Evolutionary conservation across 2,113 vertebrate genomes (phyloP).

Genomic region (Andinoacara biseriatus): DNA sequence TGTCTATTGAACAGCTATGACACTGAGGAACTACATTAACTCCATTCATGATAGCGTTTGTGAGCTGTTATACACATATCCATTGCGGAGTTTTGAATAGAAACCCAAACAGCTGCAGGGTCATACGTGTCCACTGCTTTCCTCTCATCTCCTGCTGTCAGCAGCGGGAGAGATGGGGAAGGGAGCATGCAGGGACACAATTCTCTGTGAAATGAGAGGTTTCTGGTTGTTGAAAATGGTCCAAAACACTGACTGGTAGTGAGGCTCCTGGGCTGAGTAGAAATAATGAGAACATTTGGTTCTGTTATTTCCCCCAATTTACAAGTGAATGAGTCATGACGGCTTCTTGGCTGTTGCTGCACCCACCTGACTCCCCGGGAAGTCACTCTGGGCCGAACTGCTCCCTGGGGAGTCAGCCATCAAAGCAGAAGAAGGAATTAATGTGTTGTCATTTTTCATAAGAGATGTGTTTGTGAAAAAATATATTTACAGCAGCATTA

Average conservation of each 20-base stretch:
- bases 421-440: constrained; percentile 1
- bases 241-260: constrained; percentile 20
- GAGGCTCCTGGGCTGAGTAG: constrained; percentile 21
- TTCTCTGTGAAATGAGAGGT: constrained; percentile 25
- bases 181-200: neutral
- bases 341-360: neutral
- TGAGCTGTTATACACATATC: neutral
- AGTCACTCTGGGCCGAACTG: neutral
- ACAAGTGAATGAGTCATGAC: constrained; percentile 39
- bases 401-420: neutral
- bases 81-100: neutral
- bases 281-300: constrained; percentile 53
- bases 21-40: neutral
- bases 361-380: constrained; percentile 28
- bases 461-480: neutral
- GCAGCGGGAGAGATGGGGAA: neutral
- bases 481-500: neutral
- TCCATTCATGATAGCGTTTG: neutral
- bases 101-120: constrained; percentile 9
- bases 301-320: constrained; percentile 52
- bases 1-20: neutral
- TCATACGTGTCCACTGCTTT: neutral
- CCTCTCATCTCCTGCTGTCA: constrained; percentile 3
- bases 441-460: constrained; percentile 25
- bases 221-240: constrained; percentile 26